Evolutionary conservation across 2,888 invertebrate genomes (phyloP), one percentile per base, ranked within the genome.

Genomic region (Aphodius sticticus): DNA sequence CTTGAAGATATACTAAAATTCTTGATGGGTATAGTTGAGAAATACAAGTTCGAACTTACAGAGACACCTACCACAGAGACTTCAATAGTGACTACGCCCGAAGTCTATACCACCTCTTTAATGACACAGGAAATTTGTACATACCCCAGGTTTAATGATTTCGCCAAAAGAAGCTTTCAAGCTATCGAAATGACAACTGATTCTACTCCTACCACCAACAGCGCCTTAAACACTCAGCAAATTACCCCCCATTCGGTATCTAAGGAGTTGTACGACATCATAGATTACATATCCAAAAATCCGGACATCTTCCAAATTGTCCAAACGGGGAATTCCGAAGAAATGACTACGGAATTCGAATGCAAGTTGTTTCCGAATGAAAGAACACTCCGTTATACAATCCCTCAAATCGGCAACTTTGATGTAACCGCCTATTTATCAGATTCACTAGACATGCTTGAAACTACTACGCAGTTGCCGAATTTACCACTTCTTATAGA

Each of bases 1-100:
- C 16, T 71, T 26, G 71, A 71, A 71, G 71, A 71, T 26, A 14
- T 26, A 15, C 35, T 71, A 71, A 71, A 71, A 16, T 26, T n/a
- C 26, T 26, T 71, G 35, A 71, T 71, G 16, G 35, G 15, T 71
- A 35, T 71, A 4, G 16, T 71, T 5, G 71, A 71, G 14, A 71
- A 35, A 71, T 71, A 71, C 35, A 71, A 71, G 35, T 35, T n/a
- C 71, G 15, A 74, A 74, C 37, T 53, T 53, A 7, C 12, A 5
- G 1, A 53, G 6, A 53, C 53, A 0, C 53, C 53, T 53, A 53
- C 53, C 53, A 53, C 53, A 12, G 9, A 53, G 53, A 2, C 53
- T 12, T 26, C 74, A 35, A 74, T 37, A 6, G 36, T n/a, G 37
- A 35, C 35, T 12, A 35, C 74, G 16, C 36, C 74, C 12, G 74